Evolutionary conservation across 2,888 invertebrate genomes (phyloP).

Genomic region (Pasiphila rectangulata): DNA sequence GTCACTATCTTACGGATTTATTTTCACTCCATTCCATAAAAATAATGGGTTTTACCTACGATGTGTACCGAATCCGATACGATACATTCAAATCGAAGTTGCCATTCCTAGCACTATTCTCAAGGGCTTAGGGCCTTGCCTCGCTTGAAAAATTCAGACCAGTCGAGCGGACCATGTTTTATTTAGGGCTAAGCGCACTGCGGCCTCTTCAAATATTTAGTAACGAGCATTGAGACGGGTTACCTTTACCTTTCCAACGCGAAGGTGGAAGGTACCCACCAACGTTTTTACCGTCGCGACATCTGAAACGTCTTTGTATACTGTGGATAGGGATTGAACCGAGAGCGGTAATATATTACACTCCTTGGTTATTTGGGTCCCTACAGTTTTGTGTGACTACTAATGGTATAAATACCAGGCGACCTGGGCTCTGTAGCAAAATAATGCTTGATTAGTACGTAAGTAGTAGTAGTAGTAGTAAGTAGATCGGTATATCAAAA

Average conservation of each 20-base stretch:
- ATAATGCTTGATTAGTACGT: no score
- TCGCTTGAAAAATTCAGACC: slow-evolving; percentile 66
- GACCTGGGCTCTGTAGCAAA: no score
- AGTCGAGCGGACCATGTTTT: slow-evolving; percentile 61
- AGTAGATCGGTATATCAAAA: no score
- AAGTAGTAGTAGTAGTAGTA: no score
- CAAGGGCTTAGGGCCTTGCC: slow-evolving; percentile 44
- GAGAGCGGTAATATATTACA: not conserved
- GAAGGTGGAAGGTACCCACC: slow-evolving; percentile 34
- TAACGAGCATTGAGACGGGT: slow-evolving; percentile 56
- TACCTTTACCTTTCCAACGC: slow-evolving; percentile 49
- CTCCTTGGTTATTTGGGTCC: not conserved
- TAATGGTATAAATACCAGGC: no score
- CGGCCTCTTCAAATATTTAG: slow-evolving; percentile 70
- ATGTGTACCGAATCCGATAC: slow-evolving; percentile 18
- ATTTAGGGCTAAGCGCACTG: slow-evolving; percentile 67
- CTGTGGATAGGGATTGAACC: not conserved
- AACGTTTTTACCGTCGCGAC: slow-evolving; percentile 35
- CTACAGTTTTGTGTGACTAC: no score
- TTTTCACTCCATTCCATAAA: slow-evolving; percentile 4
- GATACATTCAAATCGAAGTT: slow-evolving; percentile 5
- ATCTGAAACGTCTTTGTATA: slow-evolving; percentile 24
- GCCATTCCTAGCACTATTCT: slow-evolving; percentile 36
- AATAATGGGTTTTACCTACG: slow-evolving; percentile 11
- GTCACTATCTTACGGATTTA: not conserved